Evolutionary conservation across 2,888 invertebrate species (phyloP).

Genomic region (Monochamus alternatus): DNA sequence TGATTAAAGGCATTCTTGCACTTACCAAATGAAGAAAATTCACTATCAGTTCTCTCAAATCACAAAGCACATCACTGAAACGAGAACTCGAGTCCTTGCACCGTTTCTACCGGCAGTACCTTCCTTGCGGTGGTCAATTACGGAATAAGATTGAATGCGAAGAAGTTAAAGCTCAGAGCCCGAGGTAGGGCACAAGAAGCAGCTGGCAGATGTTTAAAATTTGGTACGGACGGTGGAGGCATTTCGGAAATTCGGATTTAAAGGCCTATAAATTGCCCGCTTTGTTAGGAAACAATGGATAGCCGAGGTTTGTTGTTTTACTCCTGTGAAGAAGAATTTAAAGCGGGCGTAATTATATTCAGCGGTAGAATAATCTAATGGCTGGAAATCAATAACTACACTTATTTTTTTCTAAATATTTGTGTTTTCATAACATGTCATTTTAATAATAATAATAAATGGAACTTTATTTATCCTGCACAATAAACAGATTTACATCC

Average conservation of each 20-base stretch:
- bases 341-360: not conserved
- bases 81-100: not conserved
- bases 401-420: no score
- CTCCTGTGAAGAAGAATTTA: not conserved
- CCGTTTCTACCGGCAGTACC: slow-evolving; percentile 10
- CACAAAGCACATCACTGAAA: slow-evolving; percentile 21
- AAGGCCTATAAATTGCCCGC: slow-evolving; percentile 32
- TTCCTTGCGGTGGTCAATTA: slow-evolving; percentile 39
- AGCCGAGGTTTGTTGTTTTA: slow-evolving; percentile 11
- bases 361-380: no score
- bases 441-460: no score
- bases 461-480: no score
- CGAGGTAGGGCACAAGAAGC: slow-evolving; percentile 34
- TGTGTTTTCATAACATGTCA: no score
- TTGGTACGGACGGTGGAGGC: slow-evolving; percentile 32
- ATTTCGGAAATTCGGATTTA: slow-evolving; percentile 32
- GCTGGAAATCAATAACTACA: no score
- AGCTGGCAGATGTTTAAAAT: slow-evolving; percentile 43
- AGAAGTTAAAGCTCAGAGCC: slow-evolving; percentile 40
- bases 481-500: no score
- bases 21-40: not conserved
- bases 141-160: slow-evolving; percentile 32
- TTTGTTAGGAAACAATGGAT: slow-evolving; percentile 6
- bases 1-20: no score
- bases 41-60: not conserved